Percentiles rank a stretch among this genome's conserved stretches.
Conservation (phyloP, 2,797 vertebrate genomes). For the Chloroceryle inda region DNA sequence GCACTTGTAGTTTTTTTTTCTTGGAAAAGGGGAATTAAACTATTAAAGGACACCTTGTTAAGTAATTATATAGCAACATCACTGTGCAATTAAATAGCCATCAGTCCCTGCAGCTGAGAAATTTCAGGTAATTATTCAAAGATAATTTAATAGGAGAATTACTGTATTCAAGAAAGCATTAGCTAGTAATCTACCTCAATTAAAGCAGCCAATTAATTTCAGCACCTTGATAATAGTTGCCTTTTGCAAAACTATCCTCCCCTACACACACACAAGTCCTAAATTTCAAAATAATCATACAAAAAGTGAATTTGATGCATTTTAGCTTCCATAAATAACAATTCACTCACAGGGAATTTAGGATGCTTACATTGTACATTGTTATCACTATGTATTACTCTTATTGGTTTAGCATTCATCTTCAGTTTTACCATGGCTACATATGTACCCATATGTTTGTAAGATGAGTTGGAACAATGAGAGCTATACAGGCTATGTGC, state of each 20-base stretch:
- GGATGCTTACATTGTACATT: background rate
- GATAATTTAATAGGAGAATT: constrained; percentile 92
- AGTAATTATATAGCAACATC: constrained; percentile 88
- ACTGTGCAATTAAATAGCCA: constrained; percentile 89
- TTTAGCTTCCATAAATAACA: background rate
- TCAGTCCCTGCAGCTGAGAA: constrained; percentile 88
- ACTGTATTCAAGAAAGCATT: constrained; percentile 90
- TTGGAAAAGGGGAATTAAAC: constrained; percentile 85
- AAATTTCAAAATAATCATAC: constrained; percentile 72
- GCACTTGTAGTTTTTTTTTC: constrained; percentile 40
- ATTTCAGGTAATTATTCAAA: constrained; percentile 91
- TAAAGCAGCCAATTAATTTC: constrained; percentile 89
- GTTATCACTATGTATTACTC: background rate
- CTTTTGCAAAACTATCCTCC: constrained; percentile 83
- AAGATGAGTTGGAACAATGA: background rate
- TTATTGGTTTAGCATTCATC: background rate
- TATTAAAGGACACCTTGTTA: constrained; percentile 90
- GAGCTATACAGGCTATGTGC: background rate
- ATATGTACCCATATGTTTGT: accelerated
- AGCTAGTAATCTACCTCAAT: constrained; percentile 90
- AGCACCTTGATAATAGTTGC: constrained; percentile 86
- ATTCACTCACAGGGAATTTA: background rate
- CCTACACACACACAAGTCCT: constrained; percentile 58
- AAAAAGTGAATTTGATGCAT: constrained; percentile 68
- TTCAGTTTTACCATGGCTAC: background rate